Conservation (phyloP, 2,113 vertebrate species). For the Siniperca knerii region DNA sequence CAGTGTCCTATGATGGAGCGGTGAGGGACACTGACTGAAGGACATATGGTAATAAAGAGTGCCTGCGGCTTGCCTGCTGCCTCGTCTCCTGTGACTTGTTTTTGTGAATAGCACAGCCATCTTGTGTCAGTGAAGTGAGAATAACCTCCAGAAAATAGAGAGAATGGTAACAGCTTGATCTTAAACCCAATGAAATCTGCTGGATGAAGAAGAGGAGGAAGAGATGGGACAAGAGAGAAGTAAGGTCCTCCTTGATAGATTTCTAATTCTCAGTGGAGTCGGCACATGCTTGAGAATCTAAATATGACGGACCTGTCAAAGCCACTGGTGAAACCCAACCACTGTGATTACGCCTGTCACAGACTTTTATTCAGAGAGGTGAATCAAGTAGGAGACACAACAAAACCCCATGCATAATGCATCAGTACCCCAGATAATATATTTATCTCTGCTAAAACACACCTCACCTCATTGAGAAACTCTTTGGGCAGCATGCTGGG, state of each 20-base stretch:
- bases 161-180: background rate
- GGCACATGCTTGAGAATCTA: background rate
- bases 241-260: background rate
- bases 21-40: constrained; percentile 24
- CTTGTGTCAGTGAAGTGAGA: constrained; percentile 16
- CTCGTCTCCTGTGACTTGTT: constrained; percentile 8
- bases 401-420: constrained; percentile 18
- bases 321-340: background rate
- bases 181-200: constrained; percentile 13
- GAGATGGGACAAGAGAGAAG: background rate
- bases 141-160: constrained; percentile 19
- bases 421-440: background rate
- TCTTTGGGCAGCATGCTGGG: background rate
- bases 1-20: background rate
- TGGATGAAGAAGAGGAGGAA: background rate
- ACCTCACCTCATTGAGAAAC: background rate
- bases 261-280: background rate
- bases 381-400: background rate
- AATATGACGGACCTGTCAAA: constrained; percentile 20
- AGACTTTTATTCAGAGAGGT: constrained; percentile 13
- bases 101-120: constrained; percentile 6
- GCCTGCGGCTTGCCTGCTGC: background rate
- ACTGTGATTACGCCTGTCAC: background rate
- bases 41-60: constrained; percentile 36
- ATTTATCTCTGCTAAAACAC: background rate